phyloP scores from a whole-genome alignment of 2,888 invertebrate species.

The Lymantria dispar region DNA sequence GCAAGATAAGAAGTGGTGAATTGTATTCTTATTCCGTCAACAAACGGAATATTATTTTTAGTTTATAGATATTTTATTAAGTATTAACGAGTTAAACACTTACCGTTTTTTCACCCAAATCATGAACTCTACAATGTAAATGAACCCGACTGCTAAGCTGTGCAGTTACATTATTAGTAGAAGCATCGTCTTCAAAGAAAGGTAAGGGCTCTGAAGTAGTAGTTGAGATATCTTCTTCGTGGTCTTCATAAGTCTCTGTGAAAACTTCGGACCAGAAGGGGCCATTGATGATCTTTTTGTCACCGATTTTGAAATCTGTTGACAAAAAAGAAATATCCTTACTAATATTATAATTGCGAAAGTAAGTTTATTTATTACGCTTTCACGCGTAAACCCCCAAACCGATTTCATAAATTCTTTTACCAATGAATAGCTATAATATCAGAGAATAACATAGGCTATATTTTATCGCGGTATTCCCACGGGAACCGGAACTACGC shows the following conservation, averaged over 20 bases:
- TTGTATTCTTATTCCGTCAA: too few relatives aligned
- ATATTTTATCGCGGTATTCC: too few relatives aligned
- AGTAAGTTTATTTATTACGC: too few relatives aligned
- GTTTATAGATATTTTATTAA: too few relatives aligned
- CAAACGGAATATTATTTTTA: too few relatives aligned
- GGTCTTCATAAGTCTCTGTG: constrained; percentile 69
- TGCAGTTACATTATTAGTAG: constrained; percentile 86
- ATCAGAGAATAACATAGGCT: too few relatives aligned
- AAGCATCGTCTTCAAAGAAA: constrained; percentile 86
- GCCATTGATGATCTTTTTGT: constrained; percentile 64
- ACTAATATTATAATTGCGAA: background rate
- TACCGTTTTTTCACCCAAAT: constrained; percentile 87
- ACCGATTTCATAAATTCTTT: too few relatives aligned
- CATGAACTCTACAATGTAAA: constrained; percentile 86
- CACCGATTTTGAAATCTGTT: constrained; percentile 72
- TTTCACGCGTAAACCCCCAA: too few relatives aligned
- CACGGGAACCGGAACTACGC: too few relatives aligned
- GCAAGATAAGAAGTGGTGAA: too few relatives aligned
- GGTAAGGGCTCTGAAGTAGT: constrained; percentile 88
- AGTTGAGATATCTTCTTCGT: constrained; percentile 69
- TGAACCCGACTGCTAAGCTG: constrained; percentile 85
- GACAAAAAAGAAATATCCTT: background rate
- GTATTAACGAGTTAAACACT: constrained; percentile 41
- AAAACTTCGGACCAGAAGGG: constrained; percentile 76
- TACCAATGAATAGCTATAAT: too few relatives aligned